phyloP scores from a whole-genome alignment of 2,797 vertebrate genomes.

The Bradypodion pumilum region DNA sequence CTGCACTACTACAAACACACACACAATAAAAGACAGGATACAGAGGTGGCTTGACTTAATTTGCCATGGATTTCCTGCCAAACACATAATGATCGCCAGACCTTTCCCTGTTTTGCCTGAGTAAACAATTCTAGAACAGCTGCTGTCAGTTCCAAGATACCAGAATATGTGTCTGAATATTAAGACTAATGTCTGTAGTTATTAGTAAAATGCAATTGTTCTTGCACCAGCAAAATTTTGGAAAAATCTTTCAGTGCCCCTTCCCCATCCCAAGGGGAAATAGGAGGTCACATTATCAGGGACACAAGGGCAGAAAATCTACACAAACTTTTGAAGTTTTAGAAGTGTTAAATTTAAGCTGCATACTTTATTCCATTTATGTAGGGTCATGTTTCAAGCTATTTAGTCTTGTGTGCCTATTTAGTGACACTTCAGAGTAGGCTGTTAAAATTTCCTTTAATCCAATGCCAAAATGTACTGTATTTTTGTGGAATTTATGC shows the following conservation, averaged over 20 bases:
- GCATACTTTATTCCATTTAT: not conserved
- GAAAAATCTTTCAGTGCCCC: not conserved
- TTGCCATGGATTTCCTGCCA: constrained; percentile 77
- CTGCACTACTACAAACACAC: too few relatives aligned
- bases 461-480: constrained; percentile 7
- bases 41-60: constrained; percentile 47
- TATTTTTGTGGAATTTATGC: not conserved
- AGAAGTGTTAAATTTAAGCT: not conserved
- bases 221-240: constrained; percentile 1
- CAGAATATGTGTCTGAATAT: constrained; percentile 9
- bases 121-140: constrained; percentile 68
- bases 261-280: not conserved
- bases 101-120: constrained; percentile 37
- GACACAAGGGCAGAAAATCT: not conserved
- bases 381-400: not conserved
- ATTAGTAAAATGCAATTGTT: not conserved
- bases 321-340: not conserved
- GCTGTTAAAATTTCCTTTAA: constrained; percentile 7
- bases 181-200: not conserved
- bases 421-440: constrained; percentile 30
- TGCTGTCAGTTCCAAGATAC: constrained; percentile 47
- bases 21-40: constrained; percentile 77
- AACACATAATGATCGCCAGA: constrained; percentile 61
- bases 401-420: constrained; percentile 15
- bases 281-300: not conserved